Base-by-base conservation (phyloP, 2,113 vertebrate species). In the Chascanopsetta lugubris region DNA sequence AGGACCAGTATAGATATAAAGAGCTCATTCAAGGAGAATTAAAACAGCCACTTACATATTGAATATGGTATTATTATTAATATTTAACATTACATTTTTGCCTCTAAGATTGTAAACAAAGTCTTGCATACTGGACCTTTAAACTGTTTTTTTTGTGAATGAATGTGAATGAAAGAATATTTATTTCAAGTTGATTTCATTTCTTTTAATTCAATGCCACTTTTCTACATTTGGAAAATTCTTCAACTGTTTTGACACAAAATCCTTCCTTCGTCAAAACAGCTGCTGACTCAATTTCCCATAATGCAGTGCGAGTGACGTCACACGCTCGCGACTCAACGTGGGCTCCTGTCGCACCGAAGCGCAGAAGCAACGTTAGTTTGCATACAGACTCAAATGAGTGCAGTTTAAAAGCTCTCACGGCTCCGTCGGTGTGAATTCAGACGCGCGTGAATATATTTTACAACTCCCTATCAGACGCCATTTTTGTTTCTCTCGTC, bases 211-310 rank as follows among this genome's bases (percentile, higher is more conserved):
- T 49, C 40, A 2, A 25, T 17, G 1, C 11, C 1, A 10, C 18
- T 42, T 2, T 5, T 62, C 4, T 3, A 5, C 32, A 32, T 17
- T 27, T 11, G n/a, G 34, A 30, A 8, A 8, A 8, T n/a, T 6
- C 11, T 40, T 40, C 3, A 6, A n/a, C 5, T n/a, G 13, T 42
- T 42, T 42, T 17, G 13, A 15, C 13, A 15, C 34, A 13, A 36
- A 27, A 29, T 3, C n/a, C n/a, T n/a, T n/a, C n/a, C n/a, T n/a
- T n/a, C n/a, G n/a, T n/a, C n/a, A 54, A 21, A 53, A 29, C n/a
- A 3, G 9, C 17, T 21, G 3, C 3, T n/a, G 29, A 84, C 90
- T 87, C 79, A 0, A 0, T 38, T 38, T 87, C 88, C 90, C 91
- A 89, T 0, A 77, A 76, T 87, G 74, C 86, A 79, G 2, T 5